phyloP scores from a whole-genome alignment of 1,140 invertebrate species.

The Drosophila nasuta region DNA sequence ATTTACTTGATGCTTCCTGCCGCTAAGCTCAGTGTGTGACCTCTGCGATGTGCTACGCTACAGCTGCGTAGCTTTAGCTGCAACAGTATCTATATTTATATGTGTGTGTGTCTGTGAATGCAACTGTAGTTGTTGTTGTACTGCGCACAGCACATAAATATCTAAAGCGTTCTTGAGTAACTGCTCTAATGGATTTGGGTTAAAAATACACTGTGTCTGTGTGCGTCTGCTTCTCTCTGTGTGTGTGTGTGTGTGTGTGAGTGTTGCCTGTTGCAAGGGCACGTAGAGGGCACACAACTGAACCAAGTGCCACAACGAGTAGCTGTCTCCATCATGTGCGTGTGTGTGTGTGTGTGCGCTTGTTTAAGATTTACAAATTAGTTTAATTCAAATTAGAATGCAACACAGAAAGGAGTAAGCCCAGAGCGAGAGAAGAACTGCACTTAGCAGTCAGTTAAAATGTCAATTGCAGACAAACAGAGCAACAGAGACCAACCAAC shows the following conservation, averaged over 20 bases:
- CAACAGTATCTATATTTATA: constrained; percentile 35
- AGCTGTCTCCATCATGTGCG: background rate
- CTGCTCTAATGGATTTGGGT: constrained; percentile 82
- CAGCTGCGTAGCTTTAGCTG: constrained; percentile 6
- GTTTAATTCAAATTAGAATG: constrained; percentile 81
- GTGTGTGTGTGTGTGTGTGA: constrained; percentile 17
- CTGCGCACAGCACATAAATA: constrained; percentile 74
- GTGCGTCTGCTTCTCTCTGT: too few relatives aligned
- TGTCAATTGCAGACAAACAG: constrained; percentile 57
- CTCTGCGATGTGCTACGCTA: constrained; percentile 8
- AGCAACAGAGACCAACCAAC: background rate
- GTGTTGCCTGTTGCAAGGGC: constrained; percentile 60
- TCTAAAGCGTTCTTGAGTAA: constrained; percentile 82
- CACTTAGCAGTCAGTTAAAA: constrained; percentile 71
- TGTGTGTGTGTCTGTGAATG: constrained; percentile 15
- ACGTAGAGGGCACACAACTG: constrained; percentile 67
- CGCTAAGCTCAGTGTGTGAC: constrained; percentile 49
- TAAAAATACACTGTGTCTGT: constrained; percentile 70
- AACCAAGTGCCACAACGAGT: constrained; percentile 25
- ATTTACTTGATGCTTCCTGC: constrained; percentile 78
- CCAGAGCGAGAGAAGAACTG: constrained; percentile 15
- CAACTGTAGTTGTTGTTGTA: constrained; percentile 36
- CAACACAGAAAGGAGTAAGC: constrained; percentile 32
- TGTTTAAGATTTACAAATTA: constrained; percentile 78
- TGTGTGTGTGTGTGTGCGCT: constrained; percentile 7